phyloP scores from a whole-genome alignment of 1,140 invertebrate species.

The Drosophila bifasciata region DNA sequence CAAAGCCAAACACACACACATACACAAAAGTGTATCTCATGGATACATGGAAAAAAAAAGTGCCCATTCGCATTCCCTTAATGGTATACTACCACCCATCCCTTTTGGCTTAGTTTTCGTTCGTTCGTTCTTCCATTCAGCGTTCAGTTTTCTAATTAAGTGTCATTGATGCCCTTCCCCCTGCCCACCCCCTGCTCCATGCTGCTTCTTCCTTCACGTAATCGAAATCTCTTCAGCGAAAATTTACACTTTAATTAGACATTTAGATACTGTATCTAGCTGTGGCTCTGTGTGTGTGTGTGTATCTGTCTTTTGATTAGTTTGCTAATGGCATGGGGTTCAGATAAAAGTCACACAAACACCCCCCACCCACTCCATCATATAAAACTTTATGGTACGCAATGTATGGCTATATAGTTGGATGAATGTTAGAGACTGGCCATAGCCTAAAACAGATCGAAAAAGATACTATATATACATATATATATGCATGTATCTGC shows the following conservation, averaged over 20 bases:
- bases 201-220: too few species aligned
- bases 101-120: neutral
- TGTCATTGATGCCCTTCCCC: slow-evolving; percentile 62
- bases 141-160: slow-evolving; percentile 71
- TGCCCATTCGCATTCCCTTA: slow-evolving; percentile 24
- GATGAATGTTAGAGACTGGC: too few species aligned
- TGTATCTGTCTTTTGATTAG: slow-evolving; percentile 66
- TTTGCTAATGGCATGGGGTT: slow-evolving; percentile 26
- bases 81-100: slow-evolving; percentile 1
- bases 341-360: too few species aligned
- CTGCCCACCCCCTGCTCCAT: neutral
- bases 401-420: too few species aligned
- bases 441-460: too few species aligned
- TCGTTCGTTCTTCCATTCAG: slow-evolving; percentile 1
- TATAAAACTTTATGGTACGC: too few species aligned
- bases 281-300: slow-evolving; percentile 43
- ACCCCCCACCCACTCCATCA: too few species aligned
- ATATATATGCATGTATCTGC: neutral
- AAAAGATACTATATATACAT: too few species aligned
- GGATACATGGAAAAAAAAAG: slow-evolving; percentile 33
- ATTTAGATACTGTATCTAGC: slow-evolving; percentile 63
- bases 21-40: slow-evolving; percentile 31
- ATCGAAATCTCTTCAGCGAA: slow-evolving; percentile 43
- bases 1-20: slow-evolving; percentile 57
- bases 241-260: slow-evolving; percentile 77